Evolutionary conservation across 1,140 invertebrate genomes (phyloP).

Genomic region (Dicyema japonicum): DNA sequence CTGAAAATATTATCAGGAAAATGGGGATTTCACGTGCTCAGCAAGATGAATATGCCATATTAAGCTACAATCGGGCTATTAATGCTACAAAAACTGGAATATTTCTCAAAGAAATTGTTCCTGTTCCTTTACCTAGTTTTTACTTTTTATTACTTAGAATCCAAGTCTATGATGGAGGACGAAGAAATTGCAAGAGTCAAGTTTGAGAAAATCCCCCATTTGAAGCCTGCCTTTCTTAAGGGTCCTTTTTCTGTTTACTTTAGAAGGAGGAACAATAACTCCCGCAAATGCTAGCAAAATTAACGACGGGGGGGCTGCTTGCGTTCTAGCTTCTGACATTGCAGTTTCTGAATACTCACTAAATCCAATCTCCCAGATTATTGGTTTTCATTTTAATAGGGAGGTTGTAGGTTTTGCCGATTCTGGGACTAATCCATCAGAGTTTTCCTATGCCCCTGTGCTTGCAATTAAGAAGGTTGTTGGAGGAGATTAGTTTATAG

Average conservation of each 20-base stretch:
- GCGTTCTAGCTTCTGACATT: constrained; percentile 46
- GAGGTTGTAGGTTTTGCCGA: constrained; percentile 39
- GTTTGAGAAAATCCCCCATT: constrained; percentile 55
- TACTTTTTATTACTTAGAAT: no score
- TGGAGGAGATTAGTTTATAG: no score
- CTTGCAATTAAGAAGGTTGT: constrained; percentile 42
- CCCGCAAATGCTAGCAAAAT: constrained; percentile 89
- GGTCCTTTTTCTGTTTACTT: no score
- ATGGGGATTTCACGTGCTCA: constrained; percentile 42
- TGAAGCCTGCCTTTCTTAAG: constrained; percentile 52
- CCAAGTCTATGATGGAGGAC: no score
- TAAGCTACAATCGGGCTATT: constrained; percentile 57
- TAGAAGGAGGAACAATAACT: constrained; percentile 38
- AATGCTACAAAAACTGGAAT: constrained; percentile 37
- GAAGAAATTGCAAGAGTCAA: constrained; percentile 82
- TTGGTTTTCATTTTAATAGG: constrained; percentile 50
- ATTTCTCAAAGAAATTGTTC: constrained; percentile 50
- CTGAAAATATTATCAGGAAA: constrained; percentile 81
- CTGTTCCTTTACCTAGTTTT: constrained; percentile 39
- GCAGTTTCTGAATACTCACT: constrained; percentile 38
- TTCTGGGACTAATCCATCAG: constrained; percentile 72
- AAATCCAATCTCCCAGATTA: constrained; percentile 52
- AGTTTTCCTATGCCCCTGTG: constrained; percentile 82
- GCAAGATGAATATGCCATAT: constrained; percentile 74
- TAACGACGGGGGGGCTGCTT: constrained; percentile 74